phyloP scores from a whole-genome alignment of 2,888 invertebrate species.

The Tinea pellionella region DNA sequence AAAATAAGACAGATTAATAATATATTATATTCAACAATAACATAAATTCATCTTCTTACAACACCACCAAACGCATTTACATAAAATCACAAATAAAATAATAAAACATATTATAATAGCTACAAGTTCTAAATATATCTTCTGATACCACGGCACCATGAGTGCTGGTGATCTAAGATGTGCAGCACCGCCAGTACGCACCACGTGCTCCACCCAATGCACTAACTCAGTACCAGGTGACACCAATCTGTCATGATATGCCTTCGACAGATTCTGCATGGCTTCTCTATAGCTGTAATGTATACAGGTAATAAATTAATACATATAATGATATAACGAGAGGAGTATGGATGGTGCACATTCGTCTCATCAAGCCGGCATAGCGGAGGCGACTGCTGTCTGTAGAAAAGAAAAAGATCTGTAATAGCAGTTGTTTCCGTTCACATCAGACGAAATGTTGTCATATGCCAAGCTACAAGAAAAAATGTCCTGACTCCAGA shows the following conservation, averaged over 20 bases:
- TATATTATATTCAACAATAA: not conserved
- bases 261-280: constrained; percentile 13
- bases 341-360: too few species aligned
- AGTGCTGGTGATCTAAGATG: constrained; percentile 18
- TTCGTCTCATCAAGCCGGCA: too few species aligned
- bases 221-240: constrained; percentile 17
- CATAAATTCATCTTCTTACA: constrained; percentile 4
- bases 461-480: too few species aligned
- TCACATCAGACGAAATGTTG: too few species aligned
- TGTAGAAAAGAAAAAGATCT: too few species aligned
- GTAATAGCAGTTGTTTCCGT: too few species aligned
- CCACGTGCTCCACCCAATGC: constrained; percentile 18
- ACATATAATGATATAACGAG: too few species aligned
- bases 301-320: too few species aligned
- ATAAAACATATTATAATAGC: not conserved
- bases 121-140: not conserved
- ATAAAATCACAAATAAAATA: not conserved
- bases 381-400: too few species aligned
- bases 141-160: not conserved
- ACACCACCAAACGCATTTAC: not conserved
- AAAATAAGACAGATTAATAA: not conserved
- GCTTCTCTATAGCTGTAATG: not conserved
- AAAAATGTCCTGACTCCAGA: too few species aligned
- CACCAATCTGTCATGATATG: constrained; percentile 18
- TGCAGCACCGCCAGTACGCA: constrained; percentile 14